Conservation (phyloP, 2,888 invertebrate species). For the Meteorus colon region DNA sequence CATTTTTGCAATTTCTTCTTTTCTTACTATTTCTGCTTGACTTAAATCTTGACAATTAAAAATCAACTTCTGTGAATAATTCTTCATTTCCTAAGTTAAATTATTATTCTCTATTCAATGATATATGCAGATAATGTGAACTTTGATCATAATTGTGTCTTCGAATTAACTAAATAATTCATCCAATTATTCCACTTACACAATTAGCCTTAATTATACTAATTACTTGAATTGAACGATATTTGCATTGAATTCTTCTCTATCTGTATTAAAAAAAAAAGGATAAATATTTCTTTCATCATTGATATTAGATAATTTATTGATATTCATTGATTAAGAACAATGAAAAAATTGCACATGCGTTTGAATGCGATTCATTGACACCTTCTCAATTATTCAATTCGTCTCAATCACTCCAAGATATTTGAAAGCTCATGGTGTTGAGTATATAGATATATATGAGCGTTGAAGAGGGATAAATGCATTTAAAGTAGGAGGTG, state of each 20-base stretch:
- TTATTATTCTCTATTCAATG: neutral
- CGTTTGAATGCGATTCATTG: neutral
- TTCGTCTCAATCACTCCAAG: slow-evolving; percentile 55
- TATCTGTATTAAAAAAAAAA: slow-evolving; percentile 7
- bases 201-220: slow-evolving; percentile 15
- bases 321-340: slow-evolving; percentile 1
- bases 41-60: neutral
- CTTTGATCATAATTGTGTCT: neutral
- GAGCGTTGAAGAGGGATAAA: slow-evolving; percentile 6
- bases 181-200: slow-evolving; percentile 16
- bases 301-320: neutral
- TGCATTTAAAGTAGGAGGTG: neutral
- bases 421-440: slow-evolving; percentile 51
- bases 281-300: neutral
- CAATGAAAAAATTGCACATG: neutral
- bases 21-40: neutral
- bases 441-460: neutral
- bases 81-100: neutral
- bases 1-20: neutral
- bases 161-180: neutral
- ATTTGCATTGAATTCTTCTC: neutral
- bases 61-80: neutral
- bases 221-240: slow-evolving; percentile 1
- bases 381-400: slow-evolving; percentile 51
- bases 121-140: neutral